Percentiles rank a stretch among this genome's conserved stretches.
phyloP scores from a whole-genome alignment of 2,888 invertebrate genomes.

The Limenitis arthemis region DNA sequence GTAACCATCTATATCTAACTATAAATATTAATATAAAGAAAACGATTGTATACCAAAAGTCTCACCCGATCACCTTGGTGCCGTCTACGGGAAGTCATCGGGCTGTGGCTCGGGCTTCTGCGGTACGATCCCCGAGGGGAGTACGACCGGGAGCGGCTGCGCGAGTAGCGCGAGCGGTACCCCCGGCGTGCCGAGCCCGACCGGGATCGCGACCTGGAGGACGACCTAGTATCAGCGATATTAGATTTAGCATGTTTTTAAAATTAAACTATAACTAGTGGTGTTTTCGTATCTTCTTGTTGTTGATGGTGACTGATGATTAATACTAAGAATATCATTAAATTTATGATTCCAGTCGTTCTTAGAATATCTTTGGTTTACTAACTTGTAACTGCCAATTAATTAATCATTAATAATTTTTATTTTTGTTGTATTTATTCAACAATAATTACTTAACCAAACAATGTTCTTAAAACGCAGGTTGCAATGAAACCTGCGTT shows the following conservation, averaged over 20 bases:
- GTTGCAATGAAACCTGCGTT: too few relatives aligned
- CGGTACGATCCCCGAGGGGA: slow-evolving; percentile 74
- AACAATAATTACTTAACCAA: too few relatives aligned
- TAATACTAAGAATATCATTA: background rate
- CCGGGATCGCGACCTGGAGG: slow-evolving; percentile 65
- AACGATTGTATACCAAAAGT: slow-evolving; percentile 23
- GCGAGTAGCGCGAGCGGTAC: slow-evolving; percentile 73
- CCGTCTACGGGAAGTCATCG: slow-evolving; percentile 85
- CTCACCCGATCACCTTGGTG: slow-evolving; percentile 82
- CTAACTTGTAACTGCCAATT: too few relatives aligned
- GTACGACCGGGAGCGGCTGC: slow-evolving; percentile 76
- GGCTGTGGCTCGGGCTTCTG: slow-evolving; percentile 81
- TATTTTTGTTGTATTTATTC: too few relatives aligned
- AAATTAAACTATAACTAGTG: background rate
- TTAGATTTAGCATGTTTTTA: background rate
- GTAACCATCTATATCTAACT: background rate
- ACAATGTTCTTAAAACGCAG: too few relatives aligned
- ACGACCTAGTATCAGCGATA: slow-evolving; percentile 15
- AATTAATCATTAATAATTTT: too few relatives aligned
- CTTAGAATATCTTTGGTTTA: too few relatives aligned
- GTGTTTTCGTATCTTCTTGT: background rate
- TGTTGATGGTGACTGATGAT: background rate
- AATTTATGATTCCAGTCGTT: background rate
- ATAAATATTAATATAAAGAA: slow-evolving; percentile 8
- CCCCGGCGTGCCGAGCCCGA: slow-evolving; percentile 71